Evolutionary conservation across 2,888 invertebrate species (phyloP).

Genomic region (Amiota mariae): DNA sequence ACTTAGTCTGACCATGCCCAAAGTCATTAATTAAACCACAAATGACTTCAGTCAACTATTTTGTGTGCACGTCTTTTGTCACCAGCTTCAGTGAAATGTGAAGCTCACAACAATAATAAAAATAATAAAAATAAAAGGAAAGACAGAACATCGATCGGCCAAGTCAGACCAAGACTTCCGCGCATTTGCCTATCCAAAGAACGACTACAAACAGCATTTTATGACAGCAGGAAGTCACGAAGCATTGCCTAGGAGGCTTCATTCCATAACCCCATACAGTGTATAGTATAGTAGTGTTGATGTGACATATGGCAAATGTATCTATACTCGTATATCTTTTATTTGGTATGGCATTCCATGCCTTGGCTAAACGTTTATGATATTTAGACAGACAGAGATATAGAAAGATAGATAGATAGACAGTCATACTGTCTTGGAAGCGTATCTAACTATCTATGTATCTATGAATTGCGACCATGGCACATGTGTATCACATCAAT

Average conservation of each 20-base stretch:
- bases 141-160: slow-evolving; percentile 35
- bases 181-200: slow-evolving; percentile 61
- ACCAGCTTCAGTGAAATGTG: slow-evolving; percentile 13
- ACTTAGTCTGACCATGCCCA: slow-evolving; percentile 33
- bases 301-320: slow-evolving; percentile 37
- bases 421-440: background rate
- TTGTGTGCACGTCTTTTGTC: slow-evolving; percentile 2
- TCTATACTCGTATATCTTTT: slow-evolving; percentile 33
- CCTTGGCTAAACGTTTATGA: background rate
- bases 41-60: slow-evolving; percentile 49
- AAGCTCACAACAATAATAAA: background rate
- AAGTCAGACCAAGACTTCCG: slow-evolving; percentile 42
- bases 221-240: slow-evolving; percentile 63
- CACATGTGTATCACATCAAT: slow-evolving; percentile 33
- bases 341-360: background rate
- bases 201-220: slow-evolving; percentile 49
- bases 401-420: background rate
- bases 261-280: background rate
- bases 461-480: slow-evolving; percentile 36
- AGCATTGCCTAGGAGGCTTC: slow-evolving; percentile 19
- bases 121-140: slow-evolving; percentile 29
- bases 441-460: slow-evolving; percentile 19
- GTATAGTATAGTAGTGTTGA: no score
- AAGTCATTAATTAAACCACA: slow-evolving; percentile 64
- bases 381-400: background rate